Percentiles rank a stretch among this genome's conserved stretches.
Evolutionary conservation across 2,797 vertebrate genomes (phyloP).

Genomic region (Gymnocypris eckloni): DNA sequence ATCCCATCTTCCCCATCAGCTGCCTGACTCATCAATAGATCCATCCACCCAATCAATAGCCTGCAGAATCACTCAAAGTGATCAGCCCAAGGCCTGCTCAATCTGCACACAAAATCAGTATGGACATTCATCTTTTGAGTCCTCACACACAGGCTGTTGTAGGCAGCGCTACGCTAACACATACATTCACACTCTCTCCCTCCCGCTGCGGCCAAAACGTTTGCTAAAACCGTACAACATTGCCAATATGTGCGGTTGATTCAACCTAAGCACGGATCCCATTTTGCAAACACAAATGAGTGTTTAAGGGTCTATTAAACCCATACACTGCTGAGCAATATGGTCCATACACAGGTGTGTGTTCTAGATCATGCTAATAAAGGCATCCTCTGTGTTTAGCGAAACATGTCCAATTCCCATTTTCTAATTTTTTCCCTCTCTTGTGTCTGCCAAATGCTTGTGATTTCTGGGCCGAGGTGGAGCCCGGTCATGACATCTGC

Average conservation of each 20-base stretch:
- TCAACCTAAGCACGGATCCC: constrained; percentile 9
- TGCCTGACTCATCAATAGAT: constrained; percentile 80
- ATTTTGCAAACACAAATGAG: constrained; percentile 41
- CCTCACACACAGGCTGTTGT: constrained; percentile 59
- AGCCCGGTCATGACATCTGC: constrained; percentile 78
- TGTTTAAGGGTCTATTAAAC: constrained; percentile 45
- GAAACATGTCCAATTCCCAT: constrained; percentile 48
- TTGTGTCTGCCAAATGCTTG: constrained; percentile 27
- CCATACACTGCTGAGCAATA: background rate
- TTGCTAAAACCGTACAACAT: constrained; percentile 23
- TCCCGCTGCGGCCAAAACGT: constrained; percentile 12
- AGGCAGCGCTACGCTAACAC: constrained; percentile 54
- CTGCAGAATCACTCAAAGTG: constrained; percentile 83
- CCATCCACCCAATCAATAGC: constrained; percentile 82
- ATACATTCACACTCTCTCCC: constrained; percentile 54
- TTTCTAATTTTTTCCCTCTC: constrained; percentile 36
- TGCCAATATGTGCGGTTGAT: constrained; percentile 19
- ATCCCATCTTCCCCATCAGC: constrained; percentile 65
- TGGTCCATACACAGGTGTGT: constrained; percentile 38
- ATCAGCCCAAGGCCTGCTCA: constrained; percentile 82
- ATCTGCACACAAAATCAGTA: constrained; percentile 87
- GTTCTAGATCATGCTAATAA: constrained; percentile 42
- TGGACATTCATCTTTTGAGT: constrained; percentile 82
- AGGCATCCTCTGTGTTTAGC: constrained; percentile 38
- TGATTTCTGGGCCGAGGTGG: constrained; percentile 38